Conservation (phyloP, 2,797 vertebrate genomes). For the Gymnocypris eckloni region DNA sequence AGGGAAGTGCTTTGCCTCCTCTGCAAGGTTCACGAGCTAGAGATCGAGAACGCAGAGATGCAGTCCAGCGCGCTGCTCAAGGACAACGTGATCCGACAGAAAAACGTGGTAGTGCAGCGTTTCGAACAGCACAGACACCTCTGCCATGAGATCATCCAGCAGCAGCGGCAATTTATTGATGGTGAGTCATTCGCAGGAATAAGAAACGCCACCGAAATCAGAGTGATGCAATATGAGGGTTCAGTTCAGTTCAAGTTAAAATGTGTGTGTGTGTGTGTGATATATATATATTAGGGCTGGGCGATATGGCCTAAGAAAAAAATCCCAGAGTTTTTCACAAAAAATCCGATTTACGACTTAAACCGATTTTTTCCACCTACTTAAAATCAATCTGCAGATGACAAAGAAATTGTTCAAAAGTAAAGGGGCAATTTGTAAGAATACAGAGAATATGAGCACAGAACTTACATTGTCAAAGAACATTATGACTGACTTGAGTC, state of each 20-base stretch:
- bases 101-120: conserved; percentile 82
- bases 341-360: too few species aligned
- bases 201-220: conserved; percentile 3
- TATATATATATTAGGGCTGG: too few species aligned
- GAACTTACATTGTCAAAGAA: too few species aligned
- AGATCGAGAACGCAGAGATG: conserved; percentile 85
- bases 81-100: conserved; percentile 86
- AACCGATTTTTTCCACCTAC: too few species aligned
- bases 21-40: conserved; percentile 88
- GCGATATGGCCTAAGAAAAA: too few species aligned
- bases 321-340: too few species aligned
- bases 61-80: conserved; percentile 84
- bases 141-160: conserved; percentile 89
- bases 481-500: too few species aligned
- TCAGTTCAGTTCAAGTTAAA: background rate
- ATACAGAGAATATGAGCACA: too few species aligned
- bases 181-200: conserved; percentile 67
- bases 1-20: conserved; percentile 86
- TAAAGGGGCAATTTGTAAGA: too few species aligned
- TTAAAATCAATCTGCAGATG: too few species aligned
- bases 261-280: background rate
- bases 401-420: too few species aligned
- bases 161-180: conserved; percentile 86
- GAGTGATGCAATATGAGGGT: background rate
- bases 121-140: conserved; percentile 86